These are phyloP conservation scores for Eptatretus atami DNA, from an alignment of 2,797 vertebrate genomes.

Conservation along the genomic window DNA sequence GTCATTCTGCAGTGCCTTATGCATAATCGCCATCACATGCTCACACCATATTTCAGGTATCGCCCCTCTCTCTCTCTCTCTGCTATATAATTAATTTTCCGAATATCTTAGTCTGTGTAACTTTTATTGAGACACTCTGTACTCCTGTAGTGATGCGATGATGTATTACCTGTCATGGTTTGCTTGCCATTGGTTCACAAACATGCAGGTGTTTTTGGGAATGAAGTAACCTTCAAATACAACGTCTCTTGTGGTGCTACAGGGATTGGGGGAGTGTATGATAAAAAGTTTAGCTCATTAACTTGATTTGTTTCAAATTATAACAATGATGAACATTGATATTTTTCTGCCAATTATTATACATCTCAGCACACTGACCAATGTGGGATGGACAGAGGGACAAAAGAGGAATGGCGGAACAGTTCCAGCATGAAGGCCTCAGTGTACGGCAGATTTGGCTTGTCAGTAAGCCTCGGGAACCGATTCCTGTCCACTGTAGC, in stretches of 20 bases:
- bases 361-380: constrained; percentile 18
- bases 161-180: constrained; percentile 61
- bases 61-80: too few species aligned
- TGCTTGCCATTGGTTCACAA: constrained; percentile 81
- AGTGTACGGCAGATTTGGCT: constrained; percentile 17
- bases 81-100: too few species aligned
- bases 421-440: constrained; percentile 50
- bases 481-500: constrained; percentile 22
- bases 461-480: constrained; percentile 23
- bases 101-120: too few species aligned
- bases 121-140: too few species aligned
- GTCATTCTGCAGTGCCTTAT: too few species aligned
- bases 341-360: neutral
- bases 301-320: too few species aligned
- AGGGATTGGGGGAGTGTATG: neutral
- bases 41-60: too few species aligned
- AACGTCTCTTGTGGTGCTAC: constrained; percentile 35
- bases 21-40: too few species aligned
- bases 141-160: neutral
- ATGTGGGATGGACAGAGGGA: constrained; percentile 64
- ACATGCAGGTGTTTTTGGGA: constrained; percentile 48
- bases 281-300: too few species aligned
- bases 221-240: constrained; percentile 43
- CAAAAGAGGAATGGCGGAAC: constrained; percentile 37
- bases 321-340: too few species aligned